A percentile compares a stretch with the other conserved stretches of the same genome.
Evolutionary conservation across 2,888 invertebrate species (phyloP).

Genomic region (Ophonus ardosiacus): DNA sequence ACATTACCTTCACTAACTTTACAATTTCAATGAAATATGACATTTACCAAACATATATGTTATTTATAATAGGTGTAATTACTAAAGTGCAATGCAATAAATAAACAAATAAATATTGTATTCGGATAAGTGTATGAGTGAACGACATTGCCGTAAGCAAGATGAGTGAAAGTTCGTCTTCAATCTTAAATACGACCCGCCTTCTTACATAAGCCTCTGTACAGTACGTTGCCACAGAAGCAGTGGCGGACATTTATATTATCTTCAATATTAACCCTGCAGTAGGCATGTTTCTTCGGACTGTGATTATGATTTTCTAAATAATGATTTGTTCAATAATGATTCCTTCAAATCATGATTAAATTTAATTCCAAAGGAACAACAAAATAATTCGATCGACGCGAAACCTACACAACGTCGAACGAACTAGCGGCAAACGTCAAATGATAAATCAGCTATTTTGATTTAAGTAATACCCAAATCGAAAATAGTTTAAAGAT

Average conservation of each 20-base stretch:
- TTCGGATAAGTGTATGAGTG: not conserved
- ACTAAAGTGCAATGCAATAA: conserved; percentile 4
- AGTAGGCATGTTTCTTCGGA: too few relatives aligned
- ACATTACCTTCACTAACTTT: not conserved
- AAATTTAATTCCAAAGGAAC: too few relatives aligned
- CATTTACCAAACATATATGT: not conserved
- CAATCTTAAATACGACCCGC: conserved; percentile 35
- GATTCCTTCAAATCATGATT: too few relatives aligned
- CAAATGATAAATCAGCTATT: too few relatives aligned
- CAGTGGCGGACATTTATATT: not conserved
- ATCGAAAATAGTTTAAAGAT: too few relatives aligned
- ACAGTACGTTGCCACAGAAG: not conserved
- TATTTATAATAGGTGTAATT: not conserved
- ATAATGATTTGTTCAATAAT: too few relatives aligned
- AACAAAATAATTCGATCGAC: too few relatives aligned
- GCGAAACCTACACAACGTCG: too few relatives aligned
- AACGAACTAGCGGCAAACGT: too few relatives aligned
- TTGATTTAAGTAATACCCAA: too few relatives aligned
- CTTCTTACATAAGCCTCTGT: conserved; percentile 39
- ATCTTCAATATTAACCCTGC: too few relatives aligned
- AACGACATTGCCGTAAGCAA: conserved; percentile 50
- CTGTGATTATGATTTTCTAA: too few relatives aligned
- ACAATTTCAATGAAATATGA: conserved; percentile 1
- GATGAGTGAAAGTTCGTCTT: conserved; percentile 46
- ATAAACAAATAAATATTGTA: conserved; percentile 18